These are phyloP conservation scores for Pangasius krempfi DNA, from an alignment of 2,797 vertebrate species.

Conservation along the genomic window DNA sequence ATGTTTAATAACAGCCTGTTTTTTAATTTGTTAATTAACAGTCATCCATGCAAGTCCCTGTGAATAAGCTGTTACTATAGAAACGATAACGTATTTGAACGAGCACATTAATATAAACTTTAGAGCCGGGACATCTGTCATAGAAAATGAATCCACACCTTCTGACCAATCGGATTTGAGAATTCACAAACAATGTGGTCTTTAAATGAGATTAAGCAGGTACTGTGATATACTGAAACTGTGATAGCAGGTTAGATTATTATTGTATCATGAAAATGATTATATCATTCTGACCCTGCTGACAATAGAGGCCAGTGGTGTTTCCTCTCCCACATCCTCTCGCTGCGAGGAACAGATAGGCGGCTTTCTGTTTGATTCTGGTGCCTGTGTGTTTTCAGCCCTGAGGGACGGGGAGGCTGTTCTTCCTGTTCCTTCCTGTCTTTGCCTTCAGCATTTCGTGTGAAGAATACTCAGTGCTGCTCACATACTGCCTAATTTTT, in stretches of 20 bases:
- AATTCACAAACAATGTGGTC: too few species aligned
- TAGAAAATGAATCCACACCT: not conserved
- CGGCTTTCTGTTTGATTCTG: not conserved
- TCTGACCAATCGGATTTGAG: not conserved
- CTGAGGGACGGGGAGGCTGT: conserved; percentile 32
- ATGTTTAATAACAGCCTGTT: not conserved
- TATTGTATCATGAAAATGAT: not conserved
- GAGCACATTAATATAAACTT: not conserved
- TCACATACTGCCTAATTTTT: not conserved
- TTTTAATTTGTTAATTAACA: not conserved
- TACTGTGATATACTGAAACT: not conserved
- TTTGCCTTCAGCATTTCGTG: not conserved
- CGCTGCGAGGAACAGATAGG: not conserved
- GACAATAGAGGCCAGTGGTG: conserved; percentile 20
- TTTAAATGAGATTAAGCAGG: too few species aligned
- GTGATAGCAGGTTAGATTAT: not conserved
- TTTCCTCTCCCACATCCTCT: conserved; percentile 36
- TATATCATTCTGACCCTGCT: not conserved
- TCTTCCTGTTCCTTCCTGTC: conserved; percentile 29
- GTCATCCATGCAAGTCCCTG: not conserved
- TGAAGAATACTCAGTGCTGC: not conserved
- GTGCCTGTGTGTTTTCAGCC: conserved; percentile 23
- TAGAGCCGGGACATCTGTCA: not conserved
- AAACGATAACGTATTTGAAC: not conserved
- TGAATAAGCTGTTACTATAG: not conserved